Evolutionary conservation across 64 coral and sea anemone genomes (phyloP), one percentile per base, ranked within the genome.

Genomic region (Actinia equina): DNA sequence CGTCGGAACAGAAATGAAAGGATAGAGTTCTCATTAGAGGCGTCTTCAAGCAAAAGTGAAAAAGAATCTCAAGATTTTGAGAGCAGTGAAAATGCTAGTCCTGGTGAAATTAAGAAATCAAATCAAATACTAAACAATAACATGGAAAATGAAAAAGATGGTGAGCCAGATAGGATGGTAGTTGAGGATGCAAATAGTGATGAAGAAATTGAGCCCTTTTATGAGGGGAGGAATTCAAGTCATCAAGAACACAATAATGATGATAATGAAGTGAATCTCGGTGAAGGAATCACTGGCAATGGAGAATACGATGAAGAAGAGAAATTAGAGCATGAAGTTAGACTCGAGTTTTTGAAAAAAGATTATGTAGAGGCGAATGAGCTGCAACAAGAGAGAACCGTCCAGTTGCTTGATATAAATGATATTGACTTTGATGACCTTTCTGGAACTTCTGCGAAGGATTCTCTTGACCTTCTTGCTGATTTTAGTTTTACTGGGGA

Each of bases 401-500:
- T 52, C 43, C 14, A 49, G n/a, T 52, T 52, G 6, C 78, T 81
- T 52, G 78, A 81, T 81, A 81, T 81, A 1, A 81, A 81, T 52
- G 78, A 81, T 81, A 81, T 81, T 17, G 78, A 52, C 78, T 22
- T 81, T 81, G 78, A 81, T 51, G 45, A 81, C 49, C 17, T 23
- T 49, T 17, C 42, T 81, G 78, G 43, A 81, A 22, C 44, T 2
- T 22, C 46, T 49, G 46, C 17, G 18, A 17, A 17, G 8, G 78
- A n/a, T 52, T 49, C 49, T 17, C 78, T 49, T 81, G 42, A 44
- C 42, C 42, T 44, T 18, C 78, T 81, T 81, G 78, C 78, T 49
- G 78, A 81, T 81, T 81, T 81, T 51, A 81, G 78, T n/a, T 81
- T 81, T 81, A 52, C 78, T 81, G 78, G 78, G 44, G 78, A 81